These are phyloP conservation scores for Temnopleurus reevesii DNA, from an alignment of 53 echinoderm and acorn worm species.

Conservation along the genomic window DNA sequence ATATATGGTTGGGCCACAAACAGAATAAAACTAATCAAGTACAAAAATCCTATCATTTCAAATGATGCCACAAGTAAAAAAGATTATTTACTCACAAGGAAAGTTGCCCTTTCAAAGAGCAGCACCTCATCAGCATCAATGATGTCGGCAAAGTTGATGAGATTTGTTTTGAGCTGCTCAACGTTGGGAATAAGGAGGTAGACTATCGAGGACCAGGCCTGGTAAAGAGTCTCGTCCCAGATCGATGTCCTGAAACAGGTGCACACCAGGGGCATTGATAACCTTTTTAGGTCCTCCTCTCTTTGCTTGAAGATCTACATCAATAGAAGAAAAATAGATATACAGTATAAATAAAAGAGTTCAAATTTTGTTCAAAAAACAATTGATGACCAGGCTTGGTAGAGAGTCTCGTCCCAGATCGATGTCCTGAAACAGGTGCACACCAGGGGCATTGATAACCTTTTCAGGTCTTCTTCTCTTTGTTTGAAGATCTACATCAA, in stretches of 20 bases:
- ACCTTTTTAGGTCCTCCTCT: constrained; percentile 91
- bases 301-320: constrained; percentile 92
- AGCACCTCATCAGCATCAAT: constrained; percentile 97
- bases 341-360: no score
- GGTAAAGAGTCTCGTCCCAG: constrained; percentile 98
- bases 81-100: constrained; percentile 87
- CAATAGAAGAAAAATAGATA: no score
- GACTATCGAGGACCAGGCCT: constrained; percentile 98
- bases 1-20: no score
- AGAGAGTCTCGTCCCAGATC: constrained; percentile 98
- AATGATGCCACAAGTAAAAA: no score
- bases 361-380: no score
- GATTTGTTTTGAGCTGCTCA: constrained; percentile 90
- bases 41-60: no score
- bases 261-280: constrained; percentile 93
- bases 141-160: constrained; percentile 93
- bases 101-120: constrained; percentile 97
- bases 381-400: constrained; percentile 99
- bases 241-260: constrained; percentile 97
- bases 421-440: constrained; percentile 97
- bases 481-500: constrained; percentile 82
- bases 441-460: constrained; percentile 91
- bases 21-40: no score
- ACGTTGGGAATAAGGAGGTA: constrained; percentile 99
- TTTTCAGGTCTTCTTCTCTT: constrained; percentile 91